A percentile compares a stretch with the other conserved stretches of the same genome.
Conservation (phyloP, 1,140 invertebrate species). For the Drosophila saltans region DNA sequence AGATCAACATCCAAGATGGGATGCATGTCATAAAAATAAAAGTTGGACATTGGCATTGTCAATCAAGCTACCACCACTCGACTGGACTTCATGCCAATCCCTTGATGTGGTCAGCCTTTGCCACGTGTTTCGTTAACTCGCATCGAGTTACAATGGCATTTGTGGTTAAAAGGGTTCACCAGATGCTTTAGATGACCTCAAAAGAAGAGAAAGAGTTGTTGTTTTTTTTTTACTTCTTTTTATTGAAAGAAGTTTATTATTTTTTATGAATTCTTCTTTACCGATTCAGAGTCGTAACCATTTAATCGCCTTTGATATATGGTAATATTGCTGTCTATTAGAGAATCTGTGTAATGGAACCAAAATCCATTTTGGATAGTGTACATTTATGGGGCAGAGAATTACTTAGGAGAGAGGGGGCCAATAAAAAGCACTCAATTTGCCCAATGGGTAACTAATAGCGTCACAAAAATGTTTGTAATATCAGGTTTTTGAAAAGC, state of each 20-base stretch:
- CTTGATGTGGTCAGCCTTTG: slow-evolving; percentile 33
- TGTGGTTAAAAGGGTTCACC: slow-evolving; percentile 24
- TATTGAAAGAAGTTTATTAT: too few species aligned
- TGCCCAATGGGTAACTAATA: slow-evolving; percentile 47
- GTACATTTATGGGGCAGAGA: slow-evolving; percentile 22
- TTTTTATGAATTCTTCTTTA: background rate
- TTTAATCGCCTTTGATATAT: background rate
- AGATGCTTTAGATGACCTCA: slow-evolving; percentile 12
- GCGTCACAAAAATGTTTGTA: slow-evolving; percentile 62
- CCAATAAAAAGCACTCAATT: slow-evolving; percentile 38
- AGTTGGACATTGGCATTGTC: slow-evolving; percentile 55
- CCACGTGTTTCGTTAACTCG: slow-evolving; percentile 34
- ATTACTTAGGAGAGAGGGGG: too few species aligned
- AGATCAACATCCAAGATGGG: slow-evolving; percentile 11
- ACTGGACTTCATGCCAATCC: background rate
- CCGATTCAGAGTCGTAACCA: background rate
- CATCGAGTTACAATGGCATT: slow-evolving; percentile 3
- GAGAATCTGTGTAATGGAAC: too few species aligned
- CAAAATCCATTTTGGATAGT: background rate
- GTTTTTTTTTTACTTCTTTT: too few species aligned
- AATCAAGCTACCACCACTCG: slow-evolving; percentile 5
- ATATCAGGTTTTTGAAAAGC: slow-evolving; percentile 46
- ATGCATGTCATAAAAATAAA: slow-evolving; percentile 27
- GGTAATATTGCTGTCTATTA: background rate
- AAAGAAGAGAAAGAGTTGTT: too few species aligned